Base-by-base conservation (phyloP, 2,113 vertebrate genomes). In the Paradoxurus hermaphroditus region DNA sequence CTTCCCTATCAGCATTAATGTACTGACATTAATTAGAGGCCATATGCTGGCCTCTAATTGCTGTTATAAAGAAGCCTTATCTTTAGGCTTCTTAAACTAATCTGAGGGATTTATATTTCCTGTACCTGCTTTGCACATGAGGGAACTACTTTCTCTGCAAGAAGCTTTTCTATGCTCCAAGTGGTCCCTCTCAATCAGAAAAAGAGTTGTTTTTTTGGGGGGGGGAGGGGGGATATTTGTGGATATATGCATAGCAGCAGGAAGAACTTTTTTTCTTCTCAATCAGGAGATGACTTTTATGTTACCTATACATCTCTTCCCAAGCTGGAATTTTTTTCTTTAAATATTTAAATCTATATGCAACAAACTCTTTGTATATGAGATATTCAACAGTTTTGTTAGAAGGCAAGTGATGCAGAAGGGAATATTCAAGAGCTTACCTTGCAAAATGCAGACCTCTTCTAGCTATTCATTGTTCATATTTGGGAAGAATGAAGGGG, bases 141-240 rank as follows among this genome's bases (percentile, higher is more conserved):
- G 9, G 59, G 27, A 96, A 70, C 70, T 81, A 81, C 75, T 95
- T 91, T 87, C 84, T 78, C 77, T 65, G 67, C 51, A 72, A 91
- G 67, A 75, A 92, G 86, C 23, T 88, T 93, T 93, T 86, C 82
- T 96, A 51, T 79, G 83, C 65, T 95, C 46, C 72, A 67, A 46
- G 91, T 91, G 41, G 75, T 83, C 83, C 63, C 39, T 73, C 31
- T 95, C 83, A 95, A 72, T 85, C 44, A 95, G 86, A 72, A 86
- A 90, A 89, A 68, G 65, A 56, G 18, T 56, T 83, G 77, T 92
- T 44, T 91, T 34, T 65, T n/a, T 44, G 34, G 62, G n/a, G n/a
- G n/a, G n/a, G n/a, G n/a, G n/a, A n/a, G n/a, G n/a, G n/a, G n/a
- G n/a, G 51, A 84, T n/a, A 78, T 72, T 87, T 82, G 70, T 91